Conservation (phyloP, 2,888 invertebrate genomes). For the Lumbricus terrestris region DNA sequence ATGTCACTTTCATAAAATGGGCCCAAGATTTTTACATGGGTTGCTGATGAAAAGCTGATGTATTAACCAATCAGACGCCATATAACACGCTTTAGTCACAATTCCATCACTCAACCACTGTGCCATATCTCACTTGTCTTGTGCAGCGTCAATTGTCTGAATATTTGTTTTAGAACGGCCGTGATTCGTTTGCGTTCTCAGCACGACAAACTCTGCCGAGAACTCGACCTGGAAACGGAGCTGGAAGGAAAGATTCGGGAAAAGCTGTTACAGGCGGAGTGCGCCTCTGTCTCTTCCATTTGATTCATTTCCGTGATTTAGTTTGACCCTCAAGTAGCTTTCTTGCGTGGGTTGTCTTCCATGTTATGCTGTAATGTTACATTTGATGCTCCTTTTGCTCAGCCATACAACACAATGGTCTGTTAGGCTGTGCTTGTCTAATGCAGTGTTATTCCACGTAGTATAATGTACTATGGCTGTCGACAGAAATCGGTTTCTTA, state of each 20-base stretch:
- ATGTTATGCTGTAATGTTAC: background rate
- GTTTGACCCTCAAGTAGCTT: background rate
- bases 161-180: slow-evolving; percentile 45
- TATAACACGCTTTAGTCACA: too few species aligned
- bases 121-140: too few species aligned
- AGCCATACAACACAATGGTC: background rate
- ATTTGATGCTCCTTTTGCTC: background rate
- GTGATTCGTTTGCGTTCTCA: slow-evolving; percentile 47
- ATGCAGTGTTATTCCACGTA: too few species aligned
- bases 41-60: too few species aligned
- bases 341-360: background rate
- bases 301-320: background rate
- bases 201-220: slow-evolving; percentile 49
- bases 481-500: too few species aligned
- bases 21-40: too few species aligned
- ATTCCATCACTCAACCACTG: too few species aligned
- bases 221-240: slow-evolving; percentile 50
- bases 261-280: slow-evolving; percentile 46
- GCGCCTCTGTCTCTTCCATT: slow-evolving; percentile 36
- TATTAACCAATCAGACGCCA: too few species aligned
- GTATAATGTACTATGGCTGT: too few species aligned
- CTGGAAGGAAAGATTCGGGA: slow-evolving; percentile 34
- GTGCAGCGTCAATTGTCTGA: background rate
- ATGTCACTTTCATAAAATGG: too few species aligned
- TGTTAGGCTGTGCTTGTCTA: background rate